Conservation (phyloP, 2,888 invertebrate genomes). For the Protonemura montana region DNA sequence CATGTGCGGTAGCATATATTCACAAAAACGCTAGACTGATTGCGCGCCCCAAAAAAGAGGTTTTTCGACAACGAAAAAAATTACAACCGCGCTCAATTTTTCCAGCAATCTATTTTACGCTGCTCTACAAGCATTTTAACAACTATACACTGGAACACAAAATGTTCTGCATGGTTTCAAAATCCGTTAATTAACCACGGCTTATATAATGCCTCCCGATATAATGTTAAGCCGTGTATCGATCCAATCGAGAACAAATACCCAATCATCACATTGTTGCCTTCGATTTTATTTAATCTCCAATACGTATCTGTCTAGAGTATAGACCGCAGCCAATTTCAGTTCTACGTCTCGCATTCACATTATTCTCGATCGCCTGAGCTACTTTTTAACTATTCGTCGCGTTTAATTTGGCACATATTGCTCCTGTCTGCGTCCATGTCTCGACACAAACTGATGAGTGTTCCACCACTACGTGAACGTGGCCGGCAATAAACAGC, state of each 20-base stretch:
- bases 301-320: neutral
- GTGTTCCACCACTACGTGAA: neutral
- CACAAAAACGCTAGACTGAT: neutral
- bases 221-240: neutral
- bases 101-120: neutral
- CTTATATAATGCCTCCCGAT: neutral
- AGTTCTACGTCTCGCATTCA: neutral
- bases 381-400: neutral
- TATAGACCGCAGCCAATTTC: neutral
- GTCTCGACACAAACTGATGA: neutral
- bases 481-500: too few species aligned
- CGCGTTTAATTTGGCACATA: constrained; percentile 12
- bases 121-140: neutral
- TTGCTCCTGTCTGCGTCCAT: neutral
- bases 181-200: neutral
- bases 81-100: neutral
- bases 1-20: neutral
- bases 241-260: neutral
- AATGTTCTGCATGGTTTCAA: neutral
- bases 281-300: neutral
- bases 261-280: neutral
- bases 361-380: neutral
- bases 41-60: neutral
- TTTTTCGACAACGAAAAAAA: neutral
- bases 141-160: neutral